Percentiles rank a stretch among this genome's conserved stretches.
These are phyloP conservation scores for Glossophaga mutica DNA, from an alignment of 2,797 vertebrate species.

Conservation along the genomic window DNA sequence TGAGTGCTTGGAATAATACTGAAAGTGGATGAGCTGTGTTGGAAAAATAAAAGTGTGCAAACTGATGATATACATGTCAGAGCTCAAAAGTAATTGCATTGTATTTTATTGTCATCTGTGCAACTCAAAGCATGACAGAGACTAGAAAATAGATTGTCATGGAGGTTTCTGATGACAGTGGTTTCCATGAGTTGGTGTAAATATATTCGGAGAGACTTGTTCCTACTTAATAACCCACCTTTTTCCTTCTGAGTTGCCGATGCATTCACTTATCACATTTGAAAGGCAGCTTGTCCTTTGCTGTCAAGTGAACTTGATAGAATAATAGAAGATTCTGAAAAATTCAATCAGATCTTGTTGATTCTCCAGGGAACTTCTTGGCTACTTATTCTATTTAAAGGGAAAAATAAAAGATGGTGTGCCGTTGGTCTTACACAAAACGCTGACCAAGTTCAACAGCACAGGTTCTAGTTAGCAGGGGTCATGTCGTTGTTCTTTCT, in stretches of 20 bases:
- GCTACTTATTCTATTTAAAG: slow-evolving; percentile 34
- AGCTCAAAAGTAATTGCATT: slow-evolving; percentile 72
- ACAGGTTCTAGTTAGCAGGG: neutral
- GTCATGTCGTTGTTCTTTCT: neutral
- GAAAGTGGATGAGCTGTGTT: neutral
- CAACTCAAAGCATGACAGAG: slow-evolving; percentile 61
- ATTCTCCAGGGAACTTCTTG: slow-evolving; percentile 48
- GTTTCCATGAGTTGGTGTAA: slow-evolving; percentile 69
- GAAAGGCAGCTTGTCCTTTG: slow-evolving; percentile 78
- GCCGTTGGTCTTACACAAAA: slow-evolving; percentile 25
- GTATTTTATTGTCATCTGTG: slow-evolving; percentile 70
- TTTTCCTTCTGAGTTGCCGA: slow-evolving; percentile 70
- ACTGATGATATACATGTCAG: slow-evolving; percentile 64
- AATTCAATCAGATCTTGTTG: slow-evolving; percentile 64
- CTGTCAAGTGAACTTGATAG: slow-evolving; percentile 64
- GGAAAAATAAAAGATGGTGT: neutral
- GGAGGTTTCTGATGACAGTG: slow-evolving; percentile 70
- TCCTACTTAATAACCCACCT: slow-evolving; percentile 65
- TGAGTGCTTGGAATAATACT: slow-evolving; percentile 6
- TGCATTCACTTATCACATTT: slow-evolving; percentile 64
- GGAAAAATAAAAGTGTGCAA: slow-evolving; percentile 53
- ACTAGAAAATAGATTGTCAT: slow-evolving; percentile 61
- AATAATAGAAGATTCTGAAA: slow-evolving; percentile 75
- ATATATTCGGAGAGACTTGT: slow-evolving; percentile 71
- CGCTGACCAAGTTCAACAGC: neutral